These are phyloP conservation scores for Nothobranchius kuhntae DNA, from an alignment of 2,113 vertebrate genomes.

Conservation along the genomic window DNA sequence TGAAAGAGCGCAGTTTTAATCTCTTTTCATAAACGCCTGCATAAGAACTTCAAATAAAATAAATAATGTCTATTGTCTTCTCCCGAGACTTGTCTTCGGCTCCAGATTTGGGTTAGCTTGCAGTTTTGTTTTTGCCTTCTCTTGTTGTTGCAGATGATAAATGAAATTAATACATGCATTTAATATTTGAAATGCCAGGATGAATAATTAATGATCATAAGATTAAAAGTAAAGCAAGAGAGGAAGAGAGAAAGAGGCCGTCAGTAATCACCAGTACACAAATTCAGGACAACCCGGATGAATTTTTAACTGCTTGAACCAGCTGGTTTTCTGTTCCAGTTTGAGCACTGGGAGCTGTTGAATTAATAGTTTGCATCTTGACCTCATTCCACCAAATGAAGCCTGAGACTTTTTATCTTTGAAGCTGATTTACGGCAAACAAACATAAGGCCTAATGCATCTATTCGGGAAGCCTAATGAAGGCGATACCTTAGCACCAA, in stretches of 20 bases:
- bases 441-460: conserved; percentile 63
- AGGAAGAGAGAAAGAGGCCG: conserved; percentile 36
- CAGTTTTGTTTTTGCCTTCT: conserved; percentile 72
- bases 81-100: conserved; percentile 58
- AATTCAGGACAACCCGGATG: conserved; percentile 81
- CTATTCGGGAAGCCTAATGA: conserved; percentile 69
- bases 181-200: conserved; percentile 80
- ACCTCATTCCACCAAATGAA: conserved; percentile 75
- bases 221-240: conserved; percentile 73
- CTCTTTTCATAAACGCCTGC: conserved; percentile 44
- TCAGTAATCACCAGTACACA: conserved; percentile 78
- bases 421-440: conserved; percentile 71
- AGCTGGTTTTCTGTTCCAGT: conserved; percentile 70
- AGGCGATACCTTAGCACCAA: conserved; percentile 64
- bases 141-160: conserved; percentile 80
- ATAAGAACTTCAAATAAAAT: conserved; percentile 51
- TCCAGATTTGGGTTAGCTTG: conserved; percentile 69
- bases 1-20: conserved; percentile 48
- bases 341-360: conserved; percentile 69
- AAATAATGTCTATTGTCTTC: conserved; percentile 45
- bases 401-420: conserved; percentile 65
- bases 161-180: conserved; percentile 80
- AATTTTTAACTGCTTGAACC: conserved; percentile 76
- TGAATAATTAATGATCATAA: conserved; percentile 78
- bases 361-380: conserved; percentile 76